Base-by-base conservation (phyloP, 2,888 invertebrate species). In the Cyclophora punctaria region DNA sequence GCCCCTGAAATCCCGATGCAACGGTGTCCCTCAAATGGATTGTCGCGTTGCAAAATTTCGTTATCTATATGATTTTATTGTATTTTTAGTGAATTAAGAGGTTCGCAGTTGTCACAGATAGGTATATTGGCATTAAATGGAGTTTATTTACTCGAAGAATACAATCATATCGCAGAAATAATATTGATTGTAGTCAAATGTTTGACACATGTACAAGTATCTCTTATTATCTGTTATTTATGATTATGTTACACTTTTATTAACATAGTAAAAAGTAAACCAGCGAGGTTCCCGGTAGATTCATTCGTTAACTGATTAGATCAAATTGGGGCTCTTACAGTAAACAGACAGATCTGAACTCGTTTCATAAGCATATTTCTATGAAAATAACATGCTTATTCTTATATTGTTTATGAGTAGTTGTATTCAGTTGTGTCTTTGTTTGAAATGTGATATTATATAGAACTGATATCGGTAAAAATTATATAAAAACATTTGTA, bases 11-110 rank as follows among this genome's bases (percentile, higher is more conserved):
- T 66, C 70, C 75, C 77, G 74, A 78, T 82, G 81, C 83, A 82
- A 77, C 73, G 74, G 74, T 82, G 80, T 84, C 81, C 80, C 71
- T 74, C 69, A 73, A 73, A 80, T 78, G 78, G 80, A 71, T 74
- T 73, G 70, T 73, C 74, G 73, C 75, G 76, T 78, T 78, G 69
- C 74, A 75, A 80, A 78, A 74, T 77, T 75, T 78, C 66, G 62
- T 73, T 69, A 73, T 63, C 55, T 58, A 57, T 59, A 20, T 57
- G 45, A 55, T 44, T 57, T 61, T 59, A 46, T 62, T 59, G 51
- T 56, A 59, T 51, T 58, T 57, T 56, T 59, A 62, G 57, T 51
- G 44, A 51, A 37, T 37, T 37, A 37, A 5, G 37, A 37, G 4
- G 37, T 37, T 37, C 37, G 37, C 37, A 37, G 37, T 5, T 37